A percentile compares a stretch with the other conserved stretches of the same genome.
Evolutionary conservation across 2,113 vertebrate genomes (phyloP).

Genomic region (Enhydra lutris): DNA sequence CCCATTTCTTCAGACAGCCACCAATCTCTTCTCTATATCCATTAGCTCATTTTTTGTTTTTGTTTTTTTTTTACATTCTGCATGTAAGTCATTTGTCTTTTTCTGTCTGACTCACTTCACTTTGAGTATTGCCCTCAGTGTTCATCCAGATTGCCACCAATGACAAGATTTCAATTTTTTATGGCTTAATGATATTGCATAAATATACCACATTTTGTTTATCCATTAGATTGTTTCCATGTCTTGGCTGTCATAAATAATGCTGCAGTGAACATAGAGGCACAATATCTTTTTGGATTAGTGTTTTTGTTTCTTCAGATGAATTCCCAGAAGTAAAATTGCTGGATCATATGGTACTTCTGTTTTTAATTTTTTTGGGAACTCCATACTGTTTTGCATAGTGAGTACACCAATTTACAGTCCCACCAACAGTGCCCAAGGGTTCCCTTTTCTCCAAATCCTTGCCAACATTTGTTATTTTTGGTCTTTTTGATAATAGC

Average conservation of each 20-base stretch:
- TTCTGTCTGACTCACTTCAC: neutral
- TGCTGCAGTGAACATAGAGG: neutral
- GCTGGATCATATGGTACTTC: neutral
- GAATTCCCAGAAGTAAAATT: neutral
- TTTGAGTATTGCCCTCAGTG: neutral
- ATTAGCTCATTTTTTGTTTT: neutral
- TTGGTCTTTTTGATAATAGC: too few species aligned
- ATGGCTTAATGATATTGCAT: neutral
- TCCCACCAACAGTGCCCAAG: neutral
- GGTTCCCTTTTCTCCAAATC: too few species aligned
- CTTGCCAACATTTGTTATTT: too few species aligned
- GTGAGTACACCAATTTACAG: neutral
- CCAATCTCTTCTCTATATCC: neutral
- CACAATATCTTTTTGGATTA: neutral
- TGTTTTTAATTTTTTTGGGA: neutral
- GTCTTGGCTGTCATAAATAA: neutral
- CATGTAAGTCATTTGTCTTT: neutral
- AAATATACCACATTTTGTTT: neutral
- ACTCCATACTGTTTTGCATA: neutral
- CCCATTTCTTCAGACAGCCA: neutral
- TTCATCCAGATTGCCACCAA: neutral
- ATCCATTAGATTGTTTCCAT: neutral
- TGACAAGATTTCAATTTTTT: neutral
- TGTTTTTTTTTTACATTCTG: neutral
- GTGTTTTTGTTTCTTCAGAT: neutral